Conservation (phyloP, 1,140 invertebrate genomes). For the Octopus sinensis region DNA sequence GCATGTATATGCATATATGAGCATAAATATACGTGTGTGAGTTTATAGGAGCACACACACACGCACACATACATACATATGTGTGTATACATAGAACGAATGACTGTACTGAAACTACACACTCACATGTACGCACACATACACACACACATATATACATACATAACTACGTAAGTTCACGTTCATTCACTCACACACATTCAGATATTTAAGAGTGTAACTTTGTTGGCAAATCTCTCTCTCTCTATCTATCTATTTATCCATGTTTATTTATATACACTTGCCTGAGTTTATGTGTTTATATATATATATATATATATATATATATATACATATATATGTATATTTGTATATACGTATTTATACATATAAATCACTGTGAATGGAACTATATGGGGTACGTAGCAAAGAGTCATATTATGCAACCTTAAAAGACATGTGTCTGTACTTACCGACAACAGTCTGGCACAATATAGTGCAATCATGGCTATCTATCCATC, state of each 20-base stretch:
- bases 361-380: too few species aligned
- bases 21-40: not conserved
- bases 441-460: too few species aligned
- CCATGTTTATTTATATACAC: not conserved
- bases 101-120: too few species aligned
- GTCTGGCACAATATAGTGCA: too few species aligned
- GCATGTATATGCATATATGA: not conserved
- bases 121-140: not conserved
- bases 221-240: not conserved
- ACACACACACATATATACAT: not conserved
- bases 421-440: too few species aligned
- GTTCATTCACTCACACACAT: not conserved
- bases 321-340: constrained; percentile 2
- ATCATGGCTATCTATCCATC: too few species aligned
- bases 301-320: constrained; percentile 2
- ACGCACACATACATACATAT: not conserved
- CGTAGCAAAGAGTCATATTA: too few species aligned
- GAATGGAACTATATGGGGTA: too few species aligned
- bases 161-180: not conserved
- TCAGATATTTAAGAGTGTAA: not conserved
- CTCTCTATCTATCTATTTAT: not conserved
- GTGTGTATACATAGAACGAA: not conserved
- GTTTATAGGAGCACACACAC: not conserved
- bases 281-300: not conserved
- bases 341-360: not conserved